Conservation (phyloP, 1,140 invertebrate species). For the Trachymyrmex cornetzi region DNA sequence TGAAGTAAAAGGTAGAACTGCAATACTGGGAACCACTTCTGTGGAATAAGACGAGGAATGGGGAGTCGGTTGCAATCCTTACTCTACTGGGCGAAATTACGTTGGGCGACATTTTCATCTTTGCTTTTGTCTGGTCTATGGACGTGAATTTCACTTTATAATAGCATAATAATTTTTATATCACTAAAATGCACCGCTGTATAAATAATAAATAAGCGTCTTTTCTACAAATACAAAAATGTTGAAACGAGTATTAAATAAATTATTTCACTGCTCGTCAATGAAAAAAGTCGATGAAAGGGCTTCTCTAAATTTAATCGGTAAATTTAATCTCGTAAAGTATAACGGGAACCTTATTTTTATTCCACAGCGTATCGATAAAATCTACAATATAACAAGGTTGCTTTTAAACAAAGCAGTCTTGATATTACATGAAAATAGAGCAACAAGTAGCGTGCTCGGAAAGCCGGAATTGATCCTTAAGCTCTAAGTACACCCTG, state of each 20-base stretch:
- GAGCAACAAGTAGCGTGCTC: conserved; percentile 71
- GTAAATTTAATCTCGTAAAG: background rate
- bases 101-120: conserved; percentile 58
- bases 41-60: conserved; percentile 27
- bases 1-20: conserved; percentile 30
- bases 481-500: conserved; percentile 39
- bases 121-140: background rate
- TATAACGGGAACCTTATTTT: background rate
- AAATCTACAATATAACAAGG: background rate
- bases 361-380: background rate
- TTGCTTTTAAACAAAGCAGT: conserved; percentile 42
- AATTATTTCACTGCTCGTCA: background rate
- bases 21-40: conserved; percentile 45
- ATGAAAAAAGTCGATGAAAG: background rate
- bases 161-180: background rate
- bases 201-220: background rate
- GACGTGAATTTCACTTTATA: background rate
- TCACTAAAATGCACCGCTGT: background rate
- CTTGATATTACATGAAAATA: background rate
- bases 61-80: conserved; percentile 32
- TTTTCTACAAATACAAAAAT: background rate
- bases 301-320: background rate
- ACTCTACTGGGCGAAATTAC: conserved; percentile 39
- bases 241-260: background rate
- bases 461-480: conserved; percentile 48